Conservation (phyloP, 2,113 vertebrate species). For the Ardeotis arabs region DNA sequence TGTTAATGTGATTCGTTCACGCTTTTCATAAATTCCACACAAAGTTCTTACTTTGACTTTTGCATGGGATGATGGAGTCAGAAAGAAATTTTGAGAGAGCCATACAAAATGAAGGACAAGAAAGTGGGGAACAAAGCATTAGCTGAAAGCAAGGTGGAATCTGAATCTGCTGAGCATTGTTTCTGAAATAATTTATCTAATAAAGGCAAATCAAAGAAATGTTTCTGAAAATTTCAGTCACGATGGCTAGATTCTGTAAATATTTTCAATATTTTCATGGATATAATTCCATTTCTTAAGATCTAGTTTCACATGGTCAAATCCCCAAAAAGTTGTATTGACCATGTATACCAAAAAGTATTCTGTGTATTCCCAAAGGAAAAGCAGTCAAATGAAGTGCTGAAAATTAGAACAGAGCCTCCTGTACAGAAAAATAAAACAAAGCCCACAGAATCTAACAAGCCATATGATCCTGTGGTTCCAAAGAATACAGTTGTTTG, state of each 20-base stretch:
- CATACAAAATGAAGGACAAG: neutral
- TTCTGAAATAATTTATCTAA: neutral
- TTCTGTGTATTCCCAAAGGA: neutral
- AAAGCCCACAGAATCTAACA: neutral
- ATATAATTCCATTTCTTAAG: neutral
- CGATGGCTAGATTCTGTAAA: neutral
- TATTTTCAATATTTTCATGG: neutral
- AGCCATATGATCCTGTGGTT: neutral
- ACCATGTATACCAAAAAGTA: neutral
- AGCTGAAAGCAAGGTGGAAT: neutral
- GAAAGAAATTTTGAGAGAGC: neutral
- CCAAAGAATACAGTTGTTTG: neutral
- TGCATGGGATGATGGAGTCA: neutral
- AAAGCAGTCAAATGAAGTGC: neutral
- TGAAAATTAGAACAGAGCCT: neutral
- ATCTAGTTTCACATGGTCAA: neutral
- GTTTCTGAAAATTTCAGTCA: neutral
- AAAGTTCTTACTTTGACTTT: neutral
- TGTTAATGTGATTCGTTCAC: neutral
- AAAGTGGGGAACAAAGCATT: neutral
- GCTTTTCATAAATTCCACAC: neutral
- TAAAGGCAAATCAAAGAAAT: neutral
- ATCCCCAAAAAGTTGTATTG: neutral
- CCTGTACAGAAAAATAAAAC: neutral
- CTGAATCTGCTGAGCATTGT: neutral